A percentile compares a stretch with the other conserved stretches of the same genome.
Evolutionary conservation across 64 coral and sea anemone species (phyloP).

Genomic region (Porites australiensis): DNA sequence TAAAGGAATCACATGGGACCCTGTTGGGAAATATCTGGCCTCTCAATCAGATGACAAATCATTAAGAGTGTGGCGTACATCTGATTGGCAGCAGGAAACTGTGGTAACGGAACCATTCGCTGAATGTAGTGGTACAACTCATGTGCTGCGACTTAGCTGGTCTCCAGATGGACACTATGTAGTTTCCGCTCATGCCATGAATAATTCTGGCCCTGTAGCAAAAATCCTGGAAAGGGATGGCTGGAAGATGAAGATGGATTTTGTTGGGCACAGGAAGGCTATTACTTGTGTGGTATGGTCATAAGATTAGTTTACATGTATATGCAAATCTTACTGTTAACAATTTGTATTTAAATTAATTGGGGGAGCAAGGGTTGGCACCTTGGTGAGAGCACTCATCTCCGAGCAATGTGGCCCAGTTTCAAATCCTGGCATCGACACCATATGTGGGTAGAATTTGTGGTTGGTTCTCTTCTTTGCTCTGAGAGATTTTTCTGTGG

Average conservation of each 20-base stretch:
- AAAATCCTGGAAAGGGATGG: slow-evolving; percentile 99
- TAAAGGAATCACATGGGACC: slow-evolving; percentile 98
- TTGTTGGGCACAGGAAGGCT: slow-evolving; percentile 97
- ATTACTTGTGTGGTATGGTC: slow-evolving; percentile 93
- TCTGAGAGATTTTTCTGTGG: too few species aligned
- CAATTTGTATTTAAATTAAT: too few species aligned
- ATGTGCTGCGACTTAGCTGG: slow-evolving; percentile 93
- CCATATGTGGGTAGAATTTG: too few species aligned
- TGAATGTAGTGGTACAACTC: slow-evolving; percentile 97
- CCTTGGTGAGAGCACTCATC: too few species aligned
- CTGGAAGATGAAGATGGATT: slow-evolving; percentile 98
- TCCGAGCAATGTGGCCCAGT: too few species aligned
- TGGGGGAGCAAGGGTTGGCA: too few species aligned
- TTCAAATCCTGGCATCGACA: too few species aligned
- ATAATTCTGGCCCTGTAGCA: slow-evolving; percentile 94
- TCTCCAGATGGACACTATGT: slow-evolving; percentile 99
- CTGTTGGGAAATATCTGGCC: slow-evolving; percentile 97
- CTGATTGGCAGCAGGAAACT: slow-evolving; percentile 95
- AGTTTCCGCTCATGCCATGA: slow-evolving; percentile 99
- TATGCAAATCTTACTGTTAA: too few species aligned
- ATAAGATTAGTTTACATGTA: not conserved
- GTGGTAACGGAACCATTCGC: slow-evolving; percentile 85
- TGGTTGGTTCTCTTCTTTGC: too few species aligned
- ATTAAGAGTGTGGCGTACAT: slow-evolving; percentile 89
- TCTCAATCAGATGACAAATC: slow-evolving; percentile 97